A percentile compares a stretch with the other conserved stretches of the same genome.
phyloP scores from a whole-genome alignment of 2,888 invertebrate species.

The Andrena trimmerana region DNA sequence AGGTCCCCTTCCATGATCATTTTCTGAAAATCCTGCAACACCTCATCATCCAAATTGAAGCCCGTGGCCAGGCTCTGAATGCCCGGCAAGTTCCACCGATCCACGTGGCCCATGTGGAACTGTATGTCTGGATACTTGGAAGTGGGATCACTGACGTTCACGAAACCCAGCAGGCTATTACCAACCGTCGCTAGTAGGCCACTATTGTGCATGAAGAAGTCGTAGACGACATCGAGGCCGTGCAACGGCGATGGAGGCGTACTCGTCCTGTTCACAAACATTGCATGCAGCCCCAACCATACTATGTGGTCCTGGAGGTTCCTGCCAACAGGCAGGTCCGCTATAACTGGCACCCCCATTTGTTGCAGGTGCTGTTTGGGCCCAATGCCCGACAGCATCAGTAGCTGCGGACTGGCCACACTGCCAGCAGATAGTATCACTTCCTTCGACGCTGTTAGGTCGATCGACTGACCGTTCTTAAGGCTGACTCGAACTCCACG shows the following conservation, averaged over 20 bases:
- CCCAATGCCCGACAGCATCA: constrained; percentile 90
- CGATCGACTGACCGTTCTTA: constrained; percentile 76
- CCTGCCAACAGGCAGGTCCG: constrained; percentile 86
- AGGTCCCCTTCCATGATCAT: constrained; percentile 72
- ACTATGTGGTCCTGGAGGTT: constrained; percentile 87
- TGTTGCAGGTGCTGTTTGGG: constrained; percentile 86
- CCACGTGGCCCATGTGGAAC: constrained; percentile 85
- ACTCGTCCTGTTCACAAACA: constrained; percentile 61
- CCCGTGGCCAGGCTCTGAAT: constrained; percentile 29
- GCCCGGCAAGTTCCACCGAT: constrained; percentile 76
- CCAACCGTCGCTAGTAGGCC: constrained; percentile 85
- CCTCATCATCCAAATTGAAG: constrained; percentile 64
- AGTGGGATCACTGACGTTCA: constrained; percentile 85
- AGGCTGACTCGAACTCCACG: constrained; percentile 84
- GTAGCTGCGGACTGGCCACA: constrained; percentile 89
- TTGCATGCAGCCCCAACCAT: constrained; percentile 71
- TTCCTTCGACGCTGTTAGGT: constrained; percentile 86
- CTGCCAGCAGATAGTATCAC: constrained; percentile 89
- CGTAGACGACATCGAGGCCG: constrained; percentile 74
- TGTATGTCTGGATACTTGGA: constrained; percentile 88
- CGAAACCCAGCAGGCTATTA: constrained; percentile 86
- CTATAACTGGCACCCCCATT: constrained; percentile 84
- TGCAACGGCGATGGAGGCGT: constrained; percentile 9
- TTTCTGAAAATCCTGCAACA: constrained; percentile 13
- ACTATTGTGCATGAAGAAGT: constrained; percentile 85